phyloP scores from a whole-genome alignment of 1,140 invertebrate species.

The Ruditapes philippinarum region DNA sequence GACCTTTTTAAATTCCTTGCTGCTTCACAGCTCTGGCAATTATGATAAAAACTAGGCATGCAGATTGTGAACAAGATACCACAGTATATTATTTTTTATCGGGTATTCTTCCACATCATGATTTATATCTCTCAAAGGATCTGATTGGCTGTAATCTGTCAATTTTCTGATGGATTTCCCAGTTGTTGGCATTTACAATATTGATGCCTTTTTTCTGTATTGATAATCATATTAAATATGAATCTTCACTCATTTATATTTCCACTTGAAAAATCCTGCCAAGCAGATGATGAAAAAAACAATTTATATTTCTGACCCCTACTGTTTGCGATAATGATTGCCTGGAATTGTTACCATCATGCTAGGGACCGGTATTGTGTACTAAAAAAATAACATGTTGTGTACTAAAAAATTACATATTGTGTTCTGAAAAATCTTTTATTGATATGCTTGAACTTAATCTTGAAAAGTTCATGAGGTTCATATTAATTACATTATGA shows the following conservation, averaged over 20 bases:
- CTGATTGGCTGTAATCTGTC: not conserved
- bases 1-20: too few relatives aligned
- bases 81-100: not conserved
- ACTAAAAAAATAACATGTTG: not conserved
- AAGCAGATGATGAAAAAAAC: not conserved
- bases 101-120: not conserved
- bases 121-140: not conserved
- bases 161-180: conserved; percentile 33
- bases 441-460: not conserved
- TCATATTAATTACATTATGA: not conserved
- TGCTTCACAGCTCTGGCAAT: too few relatives aligned
- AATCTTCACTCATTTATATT: not conserved
- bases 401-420: not conserved
- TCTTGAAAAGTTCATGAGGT: conserved; percentile 12
- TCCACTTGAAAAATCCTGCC: not conserved
- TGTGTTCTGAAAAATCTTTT: not conserved
- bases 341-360: not conserved
- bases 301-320: not conserved
- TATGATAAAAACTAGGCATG: too few relatives aligned
- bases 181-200: conserved; percentile 3
- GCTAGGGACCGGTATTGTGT: not conserved
- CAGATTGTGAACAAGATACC: too few relatives aligned
- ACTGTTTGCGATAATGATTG: not conserved
- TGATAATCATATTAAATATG: conserved; percentile 19
- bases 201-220: not conserved